A percentile compares a stretch with the other conserved stretches of the same genome.
Conservation (phyloP, 2,797 vertebrate species). For the Adrianichthys oophorus region DNA sequence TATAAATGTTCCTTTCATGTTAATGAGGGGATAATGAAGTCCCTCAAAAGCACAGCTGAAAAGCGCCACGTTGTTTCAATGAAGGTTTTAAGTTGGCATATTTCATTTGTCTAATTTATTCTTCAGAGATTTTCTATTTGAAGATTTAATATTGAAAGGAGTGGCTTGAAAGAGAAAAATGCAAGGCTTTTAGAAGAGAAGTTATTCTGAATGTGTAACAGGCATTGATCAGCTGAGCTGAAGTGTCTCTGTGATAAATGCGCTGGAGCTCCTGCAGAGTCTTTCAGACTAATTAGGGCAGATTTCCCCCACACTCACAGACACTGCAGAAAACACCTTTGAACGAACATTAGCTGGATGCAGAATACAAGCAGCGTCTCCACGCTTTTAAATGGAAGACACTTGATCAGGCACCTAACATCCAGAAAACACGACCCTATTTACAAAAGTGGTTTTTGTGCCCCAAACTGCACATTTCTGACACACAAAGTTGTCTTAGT, state of each 20-base stretch:
- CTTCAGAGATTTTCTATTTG: conserved; percentile 75
- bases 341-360: conserved; percentile 22
- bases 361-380: conserved; percentile 1
- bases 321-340: conserved; percentile 24
- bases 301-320: conserved; percentile 39
- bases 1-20: conserved; percentile 83
- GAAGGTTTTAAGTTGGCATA: conserved; percentile 78
- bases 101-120: conserved; percentile 83
- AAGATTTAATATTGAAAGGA: conserved; percentile 76
- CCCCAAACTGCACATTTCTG: too few species aligned
- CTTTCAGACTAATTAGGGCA: conserved; percentile 57
- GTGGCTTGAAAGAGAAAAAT: conserved; percentile 68
- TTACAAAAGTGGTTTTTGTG: too few species aligned
- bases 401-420: too few species aligned
- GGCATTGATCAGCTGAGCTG: conserved; percentile 56
- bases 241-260: conserved; percentile 57
- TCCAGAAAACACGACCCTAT: too few species aligned
- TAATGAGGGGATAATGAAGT: conserved; percentile 81
- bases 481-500: too few species aligned
- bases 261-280: conserved; percentile 45
- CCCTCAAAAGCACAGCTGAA: conserved; percentile 70
- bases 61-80: conserved; percentile 70
- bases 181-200: conserved; percentile 58
- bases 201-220: conserved; percentile 61
- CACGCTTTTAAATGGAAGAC: too few species aligned